Conservation (phyloP, 2,888 invertebrate genomes). For the Galeopsomyia nigrocyanea region DNA sequence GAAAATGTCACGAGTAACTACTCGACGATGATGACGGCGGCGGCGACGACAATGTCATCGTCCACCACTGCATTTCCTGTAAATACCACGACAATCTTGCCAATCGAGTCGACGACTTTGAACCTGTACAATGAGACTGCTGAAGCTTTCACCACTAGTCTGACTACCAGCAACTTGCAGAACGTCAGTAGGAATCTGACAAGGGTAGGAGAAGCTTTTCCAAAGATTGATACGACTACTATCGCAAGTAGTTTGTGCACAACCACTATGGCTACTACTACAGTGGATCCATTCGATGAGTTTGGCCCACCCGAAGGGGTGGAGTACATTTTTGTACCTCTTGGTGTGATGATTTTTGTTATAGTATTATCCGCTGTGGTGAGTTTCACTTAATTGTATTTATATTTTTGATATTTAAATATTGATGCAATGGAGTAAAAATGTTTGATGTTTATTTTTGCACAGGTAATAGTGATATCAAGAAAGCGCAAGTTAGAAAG, state of each 20-base stretch:
- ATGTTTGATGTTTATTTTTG: background rate
- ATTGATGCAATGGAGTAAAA: conserved; percentile 19
- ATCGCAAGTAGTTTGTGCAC: conserved; percentile 36
- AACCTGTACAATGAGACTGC: conserved; percentile 32
- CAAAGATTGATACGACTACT: conserved; percentile 47
- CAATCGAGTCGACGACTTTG: conserved; percentile 20
- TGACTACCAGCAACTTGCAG: conserved; percentile 8
- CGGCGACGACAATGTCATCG: background rate
- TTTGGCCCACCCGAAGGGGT: conserved; percentile 66
- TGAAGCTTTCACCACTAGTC: background rate
- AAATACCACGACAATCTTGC: conserved; percentile 19
- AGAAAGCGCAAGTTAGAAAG: conserved; percentile 72
- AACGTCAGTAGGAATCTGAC: conserved; percentile 39
- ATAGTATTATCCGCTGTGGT: conserved; percentile 66
- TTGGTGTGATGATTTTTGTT: conserved; percentile 66
- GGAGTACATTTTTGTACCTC: conserved; percentile 66
- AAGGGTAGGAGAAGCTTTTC: conserved; percentile 15
- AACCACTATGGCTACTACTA: conserved; percentile 55
- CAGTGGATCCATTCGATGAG: conserved; percentile 61
- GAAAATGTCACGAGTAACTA: conserved; percentile 29
- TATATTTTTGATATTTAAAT: conserved; percentile 10
- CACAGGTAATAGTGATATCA: conserved; percentile 71
- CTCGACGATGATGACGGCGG: background rate
- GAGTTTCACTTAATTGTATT: conserved; percentile 46
- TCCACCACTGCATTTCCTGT: conserved; percentile 24